Evolutionary conservation across 2,797 vertebrate species (phyloP), one percentile per base, ranked within the genome.

Genomic region (Sebastes minor): DNA sequence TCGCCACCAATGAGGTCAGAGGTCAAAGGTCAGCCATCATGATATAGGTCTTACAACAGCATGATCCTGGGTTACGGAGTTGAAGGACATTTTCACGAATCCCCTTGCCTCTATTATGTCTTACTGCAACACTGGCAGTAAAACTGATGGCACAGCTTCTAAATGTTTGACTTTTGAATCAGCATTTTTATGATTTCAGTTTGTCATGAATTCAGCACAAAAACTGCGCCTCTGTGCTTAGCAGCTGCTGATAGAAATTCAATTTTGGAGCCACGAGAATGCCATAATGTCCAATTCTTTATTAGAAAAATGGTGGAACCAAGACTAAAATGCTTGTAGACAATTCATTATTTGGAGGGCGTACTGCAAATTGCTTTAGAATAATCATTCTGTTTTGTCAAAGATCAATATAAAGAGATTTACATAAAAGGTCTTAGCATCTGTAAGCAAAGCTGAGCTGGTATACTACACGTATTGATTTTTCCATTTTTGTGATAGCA

Each of bases 401-500:
- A 63, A 60, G 7, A 57, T 81, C 27, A 56, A 3, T 70, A 33
- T 3, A 11, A 27, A 69, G 9, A 73, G 3, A 71, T 71, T 30
- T n/a, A 53, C 73, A 80, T 74, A 55, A 16, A 52, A 66, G 28
- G 12, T 74, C 28, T 56, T 13, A 10, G 64, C 52, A 67, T 76
- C 64, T 80, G 22, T 72, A 53, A 55, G 23, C 42, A 82, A 75
- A 86, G 56, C 49, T 30, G 7, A 71, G 68, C 67, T 20, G 10
- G 12, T 76, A 64, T 25, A 53, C 49, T 53, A 25, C 35, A 62
- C 32, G 14, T 85, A 91, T 91, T 82, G 90, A 90, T 92, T 87
- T 53, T 87, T 59, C 32, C 9, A 32, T 74, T 80, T 76, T 46
- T 82, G 65, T 82, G 82, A 62, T 81, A 76, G 71, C 73, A 66